A percentile compares a stretch with the other conserved stretches of the same genome.
phyloP scores from a whole-genome alignment of 2,797 vertebrate genomes.

The Coracias cyanogaster region DNA sequence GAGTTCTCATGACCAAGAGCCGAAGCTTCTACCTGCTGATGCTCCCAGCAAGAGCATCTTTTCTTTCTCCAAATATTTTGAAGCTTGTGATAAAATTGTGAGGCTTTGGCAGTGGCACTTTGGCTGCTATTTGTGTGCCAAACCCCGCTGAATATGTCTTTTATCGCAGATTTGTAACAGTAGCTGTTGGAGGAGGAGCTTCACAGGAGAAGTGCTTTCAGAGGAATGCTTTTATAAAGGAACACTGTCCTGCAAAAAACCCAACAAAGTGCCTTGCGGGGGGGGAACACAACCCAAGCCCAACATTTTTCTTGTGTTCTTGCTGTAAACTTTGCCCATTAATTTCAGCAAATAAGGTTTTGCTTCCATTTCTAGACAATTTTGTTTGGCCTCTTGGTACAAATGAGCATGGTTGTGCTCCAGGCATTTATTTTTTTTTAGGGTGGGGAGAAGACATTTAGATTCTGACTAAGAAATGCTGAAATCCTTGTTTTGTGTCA shows the following conservation, averaged over 20 bases:
- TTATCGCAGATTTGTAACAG: slow-evolving; percentile 57
- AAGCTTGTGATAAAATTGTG: background rate
- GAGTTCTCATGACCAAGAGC: background rate
- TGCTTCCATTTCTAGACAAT: slow-evolving; percentile 16
- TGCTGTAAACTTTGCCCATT: background rate
- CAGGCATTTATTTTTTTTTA: background rate
- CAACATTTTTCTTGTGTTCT: background rate
- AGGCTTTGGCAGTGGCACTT: slow-evolving; percentile 13
- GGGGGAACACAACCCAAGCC: background rate
- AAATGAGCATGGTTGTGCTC: background rate
- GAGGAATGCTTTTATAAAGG: slow-evolving; percentile 33
- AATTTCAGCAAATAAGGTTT: background rate
- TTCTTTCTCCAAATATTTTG: background rate
- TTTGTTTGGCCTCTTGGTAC: background rate
- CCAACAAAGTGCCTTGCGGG: background rate
- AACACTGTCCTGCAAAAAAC: background rate
- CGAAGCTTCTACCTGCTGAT: background rate
- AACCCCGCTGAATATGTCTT: slow-evolving; percentile 50
- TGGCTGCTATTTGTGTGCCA: slow-evolving; percentile 24
- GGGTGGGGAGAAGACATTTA: background rate
- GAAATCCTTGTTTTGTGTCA: background rate
- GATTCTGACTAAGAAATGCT: background rate
- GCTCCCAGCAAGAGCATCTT: background rate
- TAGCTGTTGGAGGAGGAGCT: slow-evolving; percentile 27
- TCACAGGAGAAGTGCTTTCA: background rate